Evolutionary conservation across 30 jellyfish, hydroid and myxozoan species (phyloP).

Genomic region (Aurelia sp.): DNA sequence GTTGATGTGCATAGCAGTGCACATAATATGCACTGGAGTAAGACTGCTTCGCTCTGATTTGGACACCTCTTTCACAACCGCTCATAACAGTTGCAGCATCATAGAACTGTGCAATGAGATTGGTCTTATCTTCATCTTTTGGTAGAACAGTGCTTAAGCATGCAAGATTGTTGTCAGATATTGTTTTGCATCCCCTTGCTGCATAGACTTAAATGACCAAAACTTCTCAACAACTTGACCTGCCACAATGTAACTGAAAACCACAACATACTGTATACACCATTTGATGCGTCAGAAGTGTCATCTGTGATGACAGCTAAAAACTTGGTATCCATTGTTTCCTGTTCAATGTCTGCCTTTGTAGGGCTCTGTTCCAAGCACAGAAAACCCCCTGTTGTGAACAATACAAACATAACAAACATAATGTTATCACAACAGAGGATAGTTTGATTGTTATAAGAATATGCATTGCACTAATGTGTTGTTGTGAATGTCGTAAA

Average conservation of each 20-base stretch:
- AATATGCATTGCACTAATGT: no score
- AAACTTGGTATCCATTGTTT: conserved; percentile 19
- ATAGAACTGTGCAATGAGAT: conserved; percentile 47
- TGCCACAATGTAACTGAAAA: conserved; percentile 34
- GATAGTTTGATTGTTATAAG: no score
- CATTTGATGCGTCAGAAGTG: conserved; percentile 42
- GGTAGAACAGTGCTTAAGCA: conserved; percentile 43
- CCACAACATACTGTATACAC: conserved; percentile 37
- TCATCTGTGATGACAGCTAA: background rate
- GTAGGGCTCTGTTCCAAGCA: conserved; percentile 2
- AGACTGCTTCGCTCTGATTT: conserved; percentile 24
- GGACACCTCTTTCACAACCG: conserved; percentile 51
- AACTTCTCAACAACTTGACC: conserved; percentile 51
- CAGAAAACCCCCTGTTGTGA: no score
- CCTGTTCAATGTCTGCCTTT: conserved; percentile 4
- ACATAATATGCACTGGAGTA: background rate
- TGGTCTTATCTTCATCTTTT: conserved; percentile 13
- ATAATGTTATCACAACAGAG: no score
- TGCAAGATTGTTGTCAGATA: conserved; percentile 24
- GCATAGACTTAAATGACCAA: conserved; percentile 27
- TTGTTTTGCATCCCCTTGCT: conserved; percentile 54
- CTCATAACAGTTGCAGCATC: conserved; percentile 67
- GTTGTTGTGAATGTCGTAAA: no score
- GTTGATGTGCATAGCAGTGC: no score
- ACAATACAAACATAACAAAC: no score